phyloP scores from a whole-genome alignment of 2,888 invertebrate genomes.

The Eupithecia tripunctaria region DNA sequence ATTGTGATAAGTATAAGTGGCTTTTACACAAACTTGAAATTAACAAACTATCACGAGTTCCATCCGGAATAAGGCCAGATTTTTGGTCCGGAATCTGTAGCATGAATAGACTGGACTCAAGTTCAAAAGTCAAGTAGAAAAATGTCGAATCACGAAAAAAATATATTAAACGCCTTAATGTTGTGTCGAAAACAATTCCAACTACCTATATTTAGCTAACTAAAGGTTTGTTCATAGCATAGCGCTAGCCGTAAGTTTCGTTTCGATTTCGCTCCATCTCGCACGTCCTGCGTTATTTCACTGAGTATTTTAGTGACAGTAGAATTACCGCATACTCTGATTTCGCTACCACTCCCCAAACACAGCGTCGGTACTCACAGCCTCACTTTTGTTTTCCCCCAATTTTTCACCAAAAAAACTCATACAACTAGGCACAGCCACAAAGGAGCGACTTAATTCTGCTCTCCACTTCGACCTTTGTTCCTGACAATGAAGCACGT shows the following conservation, averaged over 20 bases:
- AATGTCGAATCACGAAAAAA: too few species aligned
- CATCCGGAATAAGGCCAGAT: too few species aligned
- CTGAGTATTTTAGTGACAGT: neutral
- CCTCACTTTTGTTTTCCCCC: neutral
- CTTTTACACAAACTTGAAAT: too few species aligned
- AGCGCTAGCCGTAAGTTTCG: neutral
- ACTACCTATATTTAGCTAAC: too few species aligned
- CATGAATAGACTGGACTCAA: too few species aligned
- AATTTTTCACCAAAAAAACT: neutral
- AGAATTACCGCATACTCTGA: neutral
- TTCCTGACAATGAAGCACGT: constrained; percentile 24
- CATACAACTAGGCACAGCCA: neutral
- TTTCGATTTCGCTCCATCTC: neutral
- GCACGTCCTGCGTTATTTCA: neutral
- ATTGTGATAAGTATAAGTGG: too few species aligned
- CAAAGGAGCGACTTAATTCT: neutral
- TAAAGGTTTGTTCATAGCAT: too few species aligned
- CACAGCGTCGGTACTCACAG: neutral
- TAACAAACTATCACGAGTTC: too few species aligned
- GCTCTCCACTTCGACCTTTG: constrained; percentile 1
- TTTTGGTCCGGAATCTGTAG: too few species aligned
- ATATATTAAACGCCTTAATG: too few species aligned
- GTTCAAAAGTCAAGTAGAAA: too few species aligned
- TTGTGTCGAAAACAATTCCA: too few species aligned
- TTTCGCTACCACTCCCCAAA: neutral